Percentiles rank a stretch among this genome's conserved stretches.
These are phyloP conservation scores for Phocides pigmalion DNA, from an alignment of 1,140 invertebrate genomes.

Conservation along the genomic window DNA sequence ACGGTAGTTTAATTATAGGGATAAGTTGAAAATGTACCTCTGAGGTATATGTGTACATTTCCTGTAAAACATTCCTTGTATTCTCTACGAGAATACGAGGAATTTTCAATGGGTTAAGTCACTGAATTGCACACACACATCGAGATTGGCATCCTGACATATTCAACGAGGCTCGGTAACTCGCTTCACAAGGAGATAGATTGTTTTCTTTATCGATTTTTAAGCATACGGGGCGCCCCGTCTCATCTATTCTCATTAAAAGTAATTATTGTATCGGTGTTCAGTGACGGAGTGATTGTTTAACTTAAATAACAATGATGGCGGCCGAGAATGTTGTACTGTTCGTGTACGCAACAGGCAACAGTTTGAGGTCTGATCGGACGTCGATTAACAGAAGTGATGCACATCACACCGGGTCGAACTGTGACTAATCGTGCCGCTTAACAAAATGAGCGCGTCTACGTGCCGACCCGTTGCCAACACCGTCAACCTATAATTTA, in stretches of 20 bases:
- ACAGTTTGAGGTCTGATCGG: conserved; percentile 44
- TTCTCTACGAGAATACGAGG: no score
- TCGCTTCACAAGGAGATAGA: conserved; percentile 34
- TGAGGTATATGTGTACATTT: no score
- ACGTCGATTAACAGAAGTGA: conserved; percentile 60
- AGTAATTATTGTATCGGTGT: conserved; percentile 52
- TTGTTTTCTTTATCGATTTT: conserved; percentile 54
- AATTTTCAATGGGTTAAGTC: no score
- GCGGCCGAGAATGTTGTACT: conserved; percentile 2
- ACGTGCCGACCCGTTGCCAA: conserved; percentile 45
- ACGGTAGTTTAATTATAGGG: no score
- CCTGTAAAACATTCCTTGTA: no score
- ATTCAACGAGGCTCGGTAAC: conserved; percentile 38
- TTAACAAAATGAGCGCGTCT: conserved; percentile 47
- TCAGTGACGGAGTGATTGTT: conserved; percentile 47
- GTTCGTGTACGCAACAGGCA: conserved; percentile 10
- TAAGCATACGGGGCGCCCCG: conserved; percentile 45
- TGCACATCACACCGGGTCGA: conserved; percentile 43
- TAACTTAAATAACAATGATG: conserved; percentile 47
- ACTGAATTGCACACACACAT: conserved; percentile 5
- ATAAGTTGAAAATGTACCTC: no score
- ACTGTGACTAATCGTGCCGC: conserved; percentile 51
- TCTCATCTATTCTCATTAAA: conserved; percentile 58
- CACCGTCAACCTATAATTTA: conserved; percentile 41
- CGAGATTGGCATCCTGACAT: conserved; percentile 28